Evolutionary conservation across 1,140 invertebrate species (phyloP).

Genomic region (Nautilus pompilius): DNA sequence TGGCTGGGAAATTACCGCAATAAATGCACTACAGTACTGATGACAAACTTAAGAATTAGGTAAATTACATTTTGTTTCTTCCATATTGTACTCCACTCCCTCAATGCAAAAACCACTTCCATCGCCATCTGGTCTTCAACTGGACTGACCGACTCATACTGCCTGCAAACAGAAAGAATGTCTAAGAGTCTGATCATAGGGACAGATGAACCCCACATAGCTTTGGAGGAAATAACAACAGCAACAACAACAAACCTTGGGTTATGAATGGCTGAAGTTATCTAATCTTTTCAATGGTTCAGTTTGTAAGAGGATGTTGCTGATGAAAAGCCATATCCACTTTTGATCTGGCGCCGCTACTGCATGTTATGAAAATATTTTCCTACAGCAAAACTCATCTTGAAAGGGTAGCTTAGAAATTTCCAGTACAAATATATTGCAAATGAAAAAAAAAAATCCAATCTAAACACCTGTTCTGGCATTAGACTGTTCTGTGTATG

Average conservation of each 20-base stretch:
- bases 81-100: slow-evolving; percentile 92
- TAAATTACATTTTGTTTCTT: too few relatives aligned
- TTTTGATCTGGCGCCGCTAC: background rate
- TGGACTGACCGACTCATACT: slow-evolving; percentile 68
- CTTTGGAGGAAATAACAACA: background rate
- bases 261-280: background rate
- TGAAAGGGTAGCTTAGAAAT: too few relatives aligned
- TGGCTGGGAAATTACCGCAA: too few relatives aligned
- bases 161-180: slow-evolving; percentile 42
- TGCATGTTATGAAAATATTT: background rate
- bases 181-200: background rate
- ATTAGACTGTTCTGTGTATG: too few relatives aligned
- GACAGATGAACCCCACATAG: too few relatives aligned
- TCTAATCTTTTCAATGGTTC: background rate
- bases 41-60: slow-evolving; percentile 87
- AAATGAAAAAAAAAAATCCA: too few relatives aligned
- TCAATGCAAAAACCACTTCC: slow-evolving; percentile 81
- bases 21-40: too few relatives aligned
- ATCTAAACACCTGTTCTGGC: too few relatives aligned
- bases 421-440: too few relatives aligned
- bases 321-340: background rate
- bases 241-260: background rate
- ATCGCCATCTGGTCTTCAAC: slow-evolving; percentile 83
- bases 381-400: too few relatives aligned
- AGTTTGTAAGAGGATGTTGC: background rate